Evolutionary conservation across 2,797 vertebrate genomes (phyloP).

Genomic region (Pelobates cultripes): DNA sequence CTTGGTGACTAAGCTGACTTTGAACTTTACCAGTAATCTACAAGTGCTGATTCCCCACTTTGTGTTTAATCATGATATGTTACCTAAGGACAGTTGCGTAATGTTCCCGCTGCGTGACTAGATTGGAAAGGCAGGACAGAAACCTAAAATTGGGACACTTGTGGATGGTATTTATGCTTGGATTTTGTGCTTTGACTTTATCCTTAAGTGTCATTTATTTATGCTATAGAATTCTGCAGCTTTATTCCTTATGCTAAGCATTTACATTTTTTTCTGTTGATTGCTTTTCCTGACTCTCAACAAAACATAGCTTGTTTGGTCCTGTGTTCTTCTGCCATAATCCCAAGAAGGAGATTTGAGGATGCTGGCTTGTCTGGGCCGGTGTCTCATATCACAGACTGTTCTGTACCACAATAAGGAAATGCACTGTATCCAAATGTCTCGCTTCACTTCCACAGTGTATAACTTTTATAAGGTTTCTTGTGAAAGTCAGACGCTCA

Average conservation of each 20-base stretch:
- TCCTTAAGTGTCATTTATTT: too few relatives aligned
- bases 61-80: too few relatives aligned
- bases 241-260: background rate
- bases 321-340: background rate
- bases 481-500: background rate
- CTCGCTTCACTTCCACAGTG: slow-evolving; percentile 11
- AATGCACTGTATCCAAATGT: slow-evolving; percentile 3
- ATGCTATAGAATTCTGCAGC: too few relatives aligned
- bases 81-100: too few relatives aligned
- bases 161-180: too few relatives aligned
- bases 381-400: slow-evolving; percentile 13
- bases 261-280: background rate
- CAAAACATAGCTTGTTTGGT: background rate
- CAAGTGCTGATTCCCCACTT: too few relatives aligned
- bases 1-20: too few relatives aligned
- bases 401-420: slow-evolving; percentile 4
- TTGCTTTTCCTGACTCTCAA: background rate
- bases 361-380: background rate
- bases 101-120: too few relatives aligned
- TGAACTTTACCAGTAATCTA: too few relatives aligned
- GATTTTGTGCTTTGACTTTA: too few relatives aligned
- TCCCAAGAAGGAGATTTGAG: background rate
- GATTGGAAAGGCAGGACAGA: too few relatives aligned
- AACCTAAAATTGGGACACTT: too few relatives aligned
- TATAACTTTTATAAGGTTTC: slow-evolving; percentile 24